Evolutionary conservation across 2,797 vertebrate genomes (phyloP).

Genomic region (Spheniscus humboldti): DNA sequence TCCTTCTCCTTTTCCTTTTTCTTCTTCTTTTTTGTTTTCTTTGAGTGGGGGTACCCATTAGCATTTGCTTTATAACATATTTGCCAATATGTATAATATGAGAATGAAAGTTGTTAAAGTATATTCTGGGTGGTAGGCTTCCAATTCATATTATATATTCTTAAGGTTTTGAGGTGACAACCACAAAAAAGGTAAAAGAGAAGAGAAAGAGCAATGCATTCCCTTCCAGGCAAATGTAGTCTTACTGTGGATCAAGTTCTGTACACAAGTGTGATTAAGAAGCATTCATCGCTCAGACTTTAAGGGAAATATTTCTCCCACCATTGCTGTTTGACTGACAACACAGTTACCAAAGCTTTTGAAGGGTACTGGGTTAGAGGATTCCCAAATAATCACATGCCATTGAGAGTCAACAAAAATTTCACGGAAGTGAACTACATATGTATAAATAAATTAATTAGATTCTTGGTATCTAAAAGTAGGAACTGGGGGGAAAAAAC

Average conservation of each 20-base stretch:
- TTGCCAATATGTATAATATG: not conserved
- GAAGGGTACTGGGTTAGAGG: not conserved
- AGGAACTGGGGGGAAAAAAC: accelerated
- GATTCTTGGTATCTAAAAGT: not conserved
- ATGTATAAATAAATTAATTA: not conserved
- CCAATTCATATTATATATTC: not conserved
- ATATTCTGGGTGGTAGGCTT: not conserved
- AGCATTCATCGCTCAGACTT: not conserved
- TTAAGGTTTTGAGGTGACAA: not conserved
- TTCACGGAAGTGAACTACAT: not conserved
- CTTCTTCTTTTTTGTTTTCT: no score
- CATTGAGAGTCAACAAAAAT: not conserved
- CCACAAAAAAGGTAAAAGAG: not conserved
- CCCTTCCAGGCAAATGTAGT: not conserved
- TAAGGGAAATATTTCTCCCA: not conserved
- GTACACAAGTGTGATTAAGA: not conserved
- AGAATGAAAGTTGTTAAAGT: not conserved
- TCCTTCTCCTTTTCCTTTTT: not conserved
- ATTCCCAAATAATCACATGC: not conserved
- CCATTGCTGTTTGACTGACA: not conserved
- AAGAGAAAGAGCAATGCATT: not conserved
- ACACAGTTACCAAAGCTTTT: not conserved
- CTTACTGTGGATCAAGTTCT: not conserved
- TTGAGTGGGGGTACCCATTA: not conserved
- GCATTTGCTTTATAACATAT: not conserved